Conservation (phyloP, 2,113 vertebrate genomes). For the Mormyrus iriodes region DNA sequence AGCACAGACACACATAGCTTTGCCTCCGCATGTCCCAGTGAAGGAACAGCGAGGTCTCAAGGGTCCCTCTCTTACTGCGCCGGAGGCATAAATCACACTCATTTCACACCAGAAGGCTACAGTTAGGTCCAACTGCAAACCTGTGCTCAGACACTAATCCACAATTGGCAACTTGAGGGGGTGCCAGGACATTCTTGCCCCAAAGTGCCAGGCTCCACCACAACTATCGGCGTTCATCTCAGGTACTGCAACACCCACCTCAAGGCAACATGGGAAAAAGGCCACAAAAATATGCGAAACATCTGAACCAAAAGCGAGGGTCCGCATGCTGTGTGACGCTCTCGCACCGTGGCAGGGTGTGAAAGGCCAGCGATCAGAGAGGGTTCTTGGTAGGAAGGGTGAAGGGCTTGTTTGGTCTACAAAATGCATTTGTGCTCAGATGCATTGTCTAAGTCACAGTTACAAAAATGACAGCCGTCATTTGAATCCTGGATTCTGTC, state of each 20-base stretch:
- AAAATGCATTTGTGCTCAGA: background rate
- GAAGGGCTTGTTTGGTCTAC: background rate
- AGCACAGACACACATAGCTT: conserved; percentile 25
- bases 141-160: background rate
- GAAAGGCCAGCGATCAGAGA: background rate
- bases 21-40: background rate
- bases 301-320: background rate
- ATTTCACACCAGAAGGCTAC: too few relatives aligned
- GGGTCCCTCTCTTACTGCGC: background rate
- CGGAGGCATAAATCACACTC: background rate
- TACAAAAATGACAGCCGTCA: background rate
- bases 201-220: background rate
- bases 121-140: background rate
- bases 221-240: background rate
- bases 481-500: background rate
- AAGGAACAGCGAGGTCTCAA: background rate
- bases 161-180: background rate
- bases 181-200: background rate
- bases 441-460: background rate
- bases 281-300: background rate
- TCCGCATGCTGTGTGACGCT: background rate
- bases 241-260: background rate
- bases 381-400: background rate
- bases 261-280: background rate
- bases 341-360: background rate